Evolutionary conservation across 2,113 vertebrate genomes (phyloP).

Genomic region (Casuarius casuarius): DNA sequence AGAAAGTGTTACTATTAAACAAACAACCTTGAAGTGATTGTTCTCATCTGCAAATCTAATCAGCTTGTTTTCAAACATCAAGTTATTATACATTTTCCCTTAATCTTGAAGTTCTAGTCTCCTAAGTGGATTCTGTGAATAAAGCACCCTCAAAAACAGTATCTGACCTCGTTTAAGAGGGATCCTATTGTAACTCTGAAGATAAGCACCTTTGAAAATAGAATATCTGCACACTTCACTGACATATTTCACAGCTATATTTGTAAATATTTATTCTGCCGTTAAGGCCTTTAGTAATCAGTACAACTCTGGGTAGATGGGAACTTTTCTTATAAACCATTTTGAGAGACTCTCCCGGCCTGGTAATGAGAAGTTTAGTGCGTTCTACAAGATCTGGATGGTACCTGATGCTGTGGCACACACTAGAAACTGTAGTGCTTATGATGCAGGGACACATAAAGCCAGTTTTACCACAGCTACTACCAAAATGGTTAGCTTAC

Average conservation of each 20-base stretch:
- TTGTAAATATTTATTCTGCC: background rate
- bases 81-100: background rate
- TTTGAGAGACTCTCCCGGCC: rapidly evolving
- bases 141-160: background rate
- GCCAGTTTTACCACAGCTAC: background rate
- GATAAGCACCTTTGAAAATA: background rate
- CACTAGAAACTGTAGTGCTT: rapidly evolving
- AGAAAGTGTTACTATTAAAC: background rate
- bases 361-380: background rate
- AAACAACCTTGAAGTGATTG: background rate
- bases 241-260: background rate
- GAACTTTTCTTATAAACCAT: background rate
- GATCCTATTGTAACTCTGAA: background rate
- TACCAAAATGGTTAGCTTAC: background rate
- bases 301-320: rapidly evolving
- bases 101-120: background rate
- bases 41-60: background rate
- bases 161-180: background rate
- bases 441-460: background rate
- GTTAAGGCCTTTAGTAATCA: background rate
- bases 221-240: background rate
- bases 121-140: background rate
- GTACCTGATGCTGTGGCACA: background rate
- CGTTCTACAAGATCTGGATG: rapidly evolving
- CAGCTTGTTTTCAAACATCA: background rate